Base-by-base conservation (phyloP, 2,797 vertebrate species). In the Chaenodraco wilsoni region DNA sequence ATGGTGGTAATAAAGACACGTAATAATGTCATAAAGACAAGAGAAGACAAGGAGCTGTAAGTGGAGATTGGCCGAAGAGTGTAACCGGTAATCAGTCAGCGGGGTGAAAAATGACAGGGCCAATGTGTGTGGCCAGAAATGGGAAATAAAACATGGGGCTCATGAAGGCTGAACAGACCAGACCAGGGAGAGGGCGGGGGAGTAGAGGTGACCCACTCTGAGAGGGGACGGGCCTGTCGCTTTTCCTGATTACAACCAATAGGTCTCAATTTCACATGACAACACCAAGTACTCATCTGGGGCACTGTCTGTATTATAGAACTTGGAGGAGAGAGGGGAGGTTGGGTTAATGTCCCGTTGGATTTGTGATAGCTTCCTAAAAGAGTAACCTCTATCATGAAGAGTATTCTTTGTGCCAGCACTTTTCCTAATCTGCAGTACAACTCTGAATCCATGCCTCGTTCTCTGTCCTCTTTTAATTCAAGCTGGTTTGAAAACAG, bases 161-260 rank as follows among this genome's bases (percentile, higher is more conserved):
- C 60, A 57, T 74, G 85, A 79, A 81, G 75, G 78, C 76, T 78
- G 84, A 88, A 72, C 62, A 58, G 82, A 82, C 56, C 61, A 61
- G 75, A 69, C 62, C 61, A 70, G 73, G 70, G 72, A 78, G 66
- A 82, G 84, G 87, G 74, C 16, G 64, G 84, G 70, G 78, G 54
- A 72, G 79, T 79, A 84, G 76, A 87, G 86, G 85, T 91, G 86
- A 90, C 86, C 88, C 78, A 75, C 76, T 85, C 77, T 72, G 64
- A 76, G 61, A 83, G 74, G 72, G 80, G 84, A 88, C 81, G 72
- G 69, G 61, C 67, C 80, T 79, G 90, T 88, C 76, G 71, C 83
- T 65, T 83, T 91, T 81, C 76, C 86, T 92, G 89, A 93, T 94
- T 93, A 84, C 90, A 92, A 88, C 83, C 85, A 86, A 88, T 94